Conservation (phyloP, 2,797 vertebrate genomes). For the Urosaurus nigricauda region DNA sequence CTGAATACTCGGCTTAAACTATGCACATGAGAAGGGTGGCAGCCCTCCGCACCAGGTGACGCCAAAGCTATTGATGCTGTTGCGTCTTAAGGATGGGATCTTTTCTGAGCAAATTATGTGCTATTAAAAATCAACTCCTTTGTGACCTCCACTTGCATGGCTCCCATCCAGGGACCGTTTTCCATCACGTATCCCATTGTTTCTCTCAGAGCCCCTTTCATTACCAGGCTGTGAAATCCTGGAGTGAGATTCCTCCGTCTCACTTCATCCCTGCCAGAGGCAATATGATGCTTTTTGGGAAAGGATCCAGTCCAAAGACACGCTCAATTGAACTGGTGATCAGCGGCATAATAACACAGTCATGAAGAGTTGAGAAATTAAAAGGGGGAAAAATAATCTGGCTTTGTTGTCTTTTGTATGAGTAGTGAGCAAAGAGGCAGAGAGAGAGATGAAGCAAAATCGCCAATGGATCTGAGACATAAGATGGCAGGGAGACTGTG, state of each 20-base stretch:
- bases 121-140: not conserved
- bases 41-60: no score
- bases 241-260: not conserved
- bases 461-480: not conserved
- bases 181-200: not conserved
- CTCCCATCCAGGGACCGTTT: not conserved
- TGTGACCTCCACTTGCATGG: not conserved
- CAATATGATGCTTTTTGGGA: constrained; percentile 44
- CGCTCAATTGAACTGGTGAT: constrained; percentile 46
- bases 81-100: not conserved
- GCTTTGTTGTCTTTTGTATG: constrained; percentile 43
- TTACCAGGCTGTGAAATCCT: not conserved
- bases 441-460: not conserved
- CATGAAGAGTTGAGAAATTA: constrained; percentile 59
- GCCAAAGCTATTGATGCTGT: no score
- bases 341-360: constrained; percentile 48
- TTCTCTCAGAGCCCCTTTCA: not conserved
- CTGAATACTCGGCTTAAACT: no score
- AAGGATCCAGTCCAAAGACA: constrained; percentile 45
- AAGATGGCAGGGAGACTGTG: no score
- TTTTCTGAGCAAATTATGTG: not conserved
- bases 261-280: not conserved
- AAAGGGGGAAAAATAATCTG: constrained; percentile 9
- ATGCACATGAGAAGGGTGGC: no score
- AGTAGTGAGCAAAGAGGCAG: constrained; percentile 22